A percentile compares a stretch with the other conserved stretches of the same genome.
Conservation (phyloP, 1,140 invertebrate species). For the Apis florea region DNA sequence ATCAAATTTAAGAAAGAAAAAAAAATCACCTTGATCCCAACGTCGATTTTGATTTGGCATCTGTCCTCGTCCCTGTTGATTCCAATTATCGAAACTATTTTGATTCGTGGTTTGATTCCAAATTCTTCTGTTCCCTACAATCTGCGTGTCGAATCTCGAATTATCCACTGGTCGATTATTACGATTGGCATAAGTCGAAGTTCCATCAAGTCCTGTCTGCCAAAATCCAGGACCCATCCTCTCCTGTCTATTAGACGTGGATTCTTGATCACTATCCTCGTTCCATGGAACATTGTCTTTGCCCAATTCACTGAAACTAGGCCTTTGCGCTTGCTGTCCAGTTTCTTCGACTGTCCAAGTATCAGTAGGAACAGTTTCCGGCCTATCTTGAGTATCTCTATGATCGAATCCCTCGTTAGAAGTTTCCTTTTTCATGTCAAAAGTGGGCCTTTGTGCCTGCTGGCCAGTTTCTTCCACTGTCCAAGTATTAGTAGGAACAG, state of each 20-base stretch:
- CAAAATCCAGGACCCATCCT: slow-evolving; percentile 41
- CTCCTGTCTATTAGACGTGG: not conserved
- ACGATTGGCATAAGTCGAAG: slow-evolving; percentile 29
- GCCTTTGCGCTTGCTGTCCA: too few relatives aligned
- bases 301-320: not conserved
- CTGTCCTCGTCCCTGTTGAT: not conserved
- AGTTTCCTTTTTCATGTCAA: too few relatives aligned
- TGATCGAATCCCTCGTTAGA: not conserved
- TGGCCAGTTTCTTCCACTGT: not conserved
- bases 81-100: not conserved
- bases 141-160: not conserved
- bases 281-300: not conserved
- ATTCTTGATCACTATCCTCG: slow-evolving; percentile 6
- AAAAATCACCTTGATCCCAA: slow-evolving; percentile 54
- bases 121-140: not conserved
- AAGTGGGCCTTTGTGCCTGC: too few relatives aligned
- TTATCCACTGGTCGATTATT: not conserved
- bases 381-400: not conserved
- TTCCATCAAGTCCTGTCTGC: slow-evolving; percentile 14
- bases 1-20: not conserved
- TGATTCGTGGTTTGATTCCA: not conserved
- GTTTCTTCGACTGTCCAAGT: not conserved
- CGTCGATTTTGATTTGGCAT: not conserved
- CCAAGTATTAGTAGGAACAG: slow-evolving; percentile 2
- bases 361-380: slow-evolving; percentile 1